Conservation (phyloP, 2,888 invertebrate species). For the Epinotia nisella region DNA sequence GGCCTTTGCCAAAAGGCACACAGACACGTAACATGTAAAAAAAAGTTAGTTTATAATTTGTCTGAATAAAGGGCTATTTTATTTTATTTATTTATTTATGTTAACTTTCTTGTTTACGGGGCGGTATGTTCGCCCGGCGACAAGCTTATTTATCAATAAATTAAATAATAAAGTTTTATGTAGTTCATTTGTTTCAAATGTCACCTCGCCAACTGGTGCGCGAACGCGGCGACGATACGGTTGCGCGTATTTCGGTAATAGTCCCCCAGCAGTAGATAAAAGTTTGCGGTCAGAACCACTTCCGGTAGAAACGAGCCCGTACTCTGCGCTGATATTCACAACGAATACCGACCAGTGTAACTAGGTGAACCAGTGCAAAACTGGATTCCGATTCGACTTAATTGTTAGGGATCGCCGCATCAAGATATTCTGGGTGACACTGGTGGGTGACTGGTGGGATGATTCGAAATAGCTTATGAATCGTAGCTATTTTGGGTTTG, state of each 20-base stretch:
- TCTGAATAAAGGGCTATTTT: no score
- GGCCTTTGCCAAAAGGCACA: no score
- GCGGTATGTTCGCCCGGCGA: no score
- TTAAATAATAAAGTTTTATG: no score
- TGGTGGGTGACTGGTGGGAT: background rate
- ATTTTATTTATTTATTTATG: no score
- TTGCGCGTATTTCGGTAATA: slow-evolving; percentile 48
- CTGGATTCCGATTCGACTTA: background rate
- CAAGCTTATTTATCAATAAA: background rate
- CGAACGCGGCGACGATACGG: slow-evolving; percentile 57
- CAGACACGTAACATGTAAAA: no score
- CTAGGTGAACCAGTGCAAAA: background rate
- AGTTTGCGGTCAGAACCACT: slow-evolving; percentile 58
- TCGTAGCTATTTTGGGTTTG: slow-evolving; percentile 23
- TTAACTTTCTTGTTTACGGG: no score
- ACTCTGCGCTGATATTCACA: background rate
- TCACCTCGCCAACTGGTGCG: slow-evolving; percentile 48
- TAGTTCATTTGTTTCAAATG: slow-evolving; percentile 35
- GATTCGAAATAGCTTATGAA: background rate
- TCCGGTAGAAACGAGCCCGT: slow-evolving; percentile 55
- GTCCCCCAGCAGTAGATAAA: slow-evolving; percentile 54
- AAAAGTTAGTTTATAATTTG: no score
- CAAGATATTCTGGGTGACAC: background rate
- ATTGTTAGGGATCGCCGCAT: background rate
- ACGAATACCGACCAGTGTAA: background rate